Base-by-base conservation (phyloP, 2,797 vertebrate genomes). In the Notoglanidium macrostoma region DNA sequence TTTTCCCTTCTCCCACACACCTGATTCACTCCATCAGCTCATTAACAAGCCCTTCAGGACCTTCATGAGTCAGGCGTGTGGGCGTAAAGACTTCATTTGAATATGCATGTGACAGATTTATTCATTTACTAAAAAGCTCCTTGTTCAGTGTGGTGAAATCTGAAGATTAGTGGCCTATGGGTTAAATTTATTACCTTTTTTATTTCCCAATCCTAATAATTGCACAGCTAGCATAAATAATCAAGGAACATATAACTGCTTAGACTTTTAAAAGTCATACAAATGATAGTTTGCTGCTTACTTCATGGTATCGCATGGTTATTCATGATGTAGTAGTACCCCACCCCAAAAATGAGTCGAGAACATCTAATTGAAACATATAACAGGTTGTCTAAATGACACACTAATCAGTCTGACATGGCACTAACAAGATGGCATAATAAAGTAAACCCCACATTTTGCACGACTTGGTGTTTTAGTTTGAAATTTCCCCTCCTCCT, bases 31-130 rank as follows among this genome's bases (percentile, higher is more conserved):
- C 73, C 81, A 68, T 84, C 81, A 77, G 61, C 63, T 87, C 54
- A 84, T 77, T 87, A 87, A 54, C 59, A 19, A 87, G 59, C 46
- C 51, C 65, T 49, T 86, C 77, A 81, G 77, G 85, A 86, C 61
- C 81, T 68, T 70, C 49, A 70, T 83, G 72, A 67, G 81, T 84
- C 80, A 84, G 72, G 35, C 9, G 2, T 57, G 81, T 84, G 81
- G 86, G 81, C 23, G 72, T 40, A 59, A 76, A 83, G 80, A 76
- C 49, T 77, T 83, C 23, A 76, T 73, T 67, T 77, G 72, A 87
- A 77, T 74, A 74, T 63, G 29, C 12, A 2, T 35, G 76, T 86
- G 70, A 82, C 85, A 65, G 79, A 76, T 83, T 83, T 74, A 83
- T 83, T 83, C 49, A 63, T 83, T 83, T 83, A 65, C 68, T 87